A percentile compares a stretch with the other conserved stretches of the same genome.
Evolutionary conservation across 2,797 vertebrate genomes (phyloP).

Genomic region (Spinibarbus caldwelli): DNA sequence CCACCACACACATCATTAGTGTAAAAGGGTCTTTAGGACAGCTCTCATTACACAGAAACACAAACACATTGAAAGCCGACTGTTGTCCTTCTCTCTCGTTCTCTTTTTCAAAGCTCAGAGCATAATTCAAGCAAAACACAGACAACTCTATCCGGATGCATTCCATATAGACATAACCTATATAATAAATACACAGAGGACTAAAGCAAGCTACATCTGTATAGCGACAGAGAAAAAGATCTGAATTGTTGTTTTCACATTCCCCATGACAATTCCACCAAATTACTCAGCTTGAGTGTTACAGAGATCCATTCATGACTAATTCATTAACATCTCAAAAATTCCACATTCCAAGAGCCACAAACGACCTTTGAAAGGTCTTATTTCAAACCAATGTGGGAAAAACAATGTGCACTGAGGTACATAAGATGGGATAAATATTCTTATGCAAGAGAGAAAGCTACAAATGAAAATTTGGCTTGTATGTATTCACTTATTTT

Average conservation of each 20-base stretch:
- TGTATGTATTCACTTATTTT: not conserved
- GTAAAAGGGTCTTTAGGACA: slow-evolving; percentile 30
- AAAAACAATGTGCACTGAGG: slow-evolving; percentile 26
- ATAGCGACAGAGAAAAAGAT: not conserved
- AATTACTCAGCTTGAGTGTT: slow-evolving; percentile 34
- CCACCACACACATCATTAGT: slow-evolving; percentile 36
- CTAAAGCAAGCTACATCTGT: slow-evolving; percentile 11
- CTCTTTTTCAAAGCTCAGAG: not conserved
- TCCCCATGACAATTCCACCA: slow-evolving; percentile 24
- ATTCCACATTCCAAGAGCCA: slow-evolving; percentile 33
- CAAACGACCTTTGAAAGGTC: slow-evolving; percentile 47
- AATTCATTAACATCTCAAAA: slow-evolving; percentile 56
- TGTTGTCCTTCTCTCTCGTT: not conserved
- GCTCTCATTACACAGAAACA: slow-evolving; percentile 26
- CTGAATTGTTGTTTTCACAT: slow-evolving; percentile 12
- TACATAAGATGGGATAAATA: not conserved
- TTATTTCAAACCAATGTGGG: not conserved
- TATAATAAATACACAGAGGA: not conserved
- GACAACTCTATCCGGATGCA: not conserved
- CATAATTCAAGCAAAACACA: not conserved
- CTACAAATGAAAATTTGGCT: too few species aligned
- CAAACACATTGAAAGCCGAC: slow-evolving; percentile 7
- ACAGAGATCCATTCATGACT: slow-evolving; percentile 50
- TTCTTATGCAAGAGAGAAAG: slow-evolving; percentile 6
- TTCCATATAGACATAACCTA: not conserved